phyloP scores from a whole-genome alignment of 2,797 vertebrate genomes.

The Sebastes minor region DNA sequence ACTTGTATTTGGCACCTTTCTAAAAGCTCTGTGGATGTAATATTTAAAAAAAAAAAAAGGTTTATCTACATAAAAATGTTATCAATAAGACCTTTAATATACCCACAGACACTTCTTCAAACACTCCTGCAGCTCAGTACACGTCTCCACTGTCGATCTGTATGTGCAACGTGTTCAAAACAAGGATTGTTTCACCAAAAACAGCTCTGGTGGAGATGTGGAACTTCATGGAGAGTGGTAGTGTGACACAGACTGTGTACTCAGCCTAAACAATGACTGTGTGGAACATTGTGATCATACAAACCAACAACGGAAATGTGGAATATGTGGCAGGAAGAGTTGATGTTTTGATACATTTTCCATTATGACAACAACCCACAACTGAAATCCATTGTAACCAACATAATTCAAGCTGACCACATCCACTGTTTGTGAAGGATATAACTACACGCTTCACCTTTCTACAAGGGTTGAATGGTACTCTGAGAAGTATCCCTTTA shows the following conservation, averaged over 20 bases:
- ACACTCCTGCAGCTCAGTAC: neutral
- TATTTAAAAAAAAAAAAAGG: too few relatives aligned
- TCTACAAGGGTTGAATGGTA: rapidly evolving
- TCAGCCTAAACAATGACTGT: neutral
- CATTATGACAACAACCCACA: neutral
- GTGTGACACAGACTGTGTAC: neutral
- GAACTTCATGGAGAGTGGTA: neutral
- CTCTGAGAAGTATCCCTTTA: neutral
- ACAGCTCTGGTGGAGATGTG: neutral
- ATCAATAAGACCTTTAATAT: neutral
- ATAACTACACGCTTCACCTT: neutral
- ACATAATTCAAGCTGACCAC: neutral
- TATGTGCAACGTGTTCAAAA: neutral
- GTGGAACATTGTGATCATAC: neutral
- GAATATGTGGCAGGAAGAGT: neutral
- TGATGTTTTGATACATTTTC: constrained; percentile 3
- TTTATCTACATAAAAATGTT: too few relatives aligned
- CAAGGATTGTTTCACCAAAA: neutral
- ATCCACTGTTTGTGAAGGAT: neutral
- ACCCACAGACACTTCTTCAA: neutral
- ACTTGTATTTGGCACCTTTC: too few relatives aligned
- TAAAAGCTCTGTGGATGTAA: too few relatives aligned
- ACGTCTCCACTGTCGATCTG: neutral
- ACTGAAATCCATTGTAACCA: neutral
- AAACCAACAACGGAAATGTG: neutral